Evolutionary conservation across 2,888 invertebrate genomes (phyloP), one percentile per base, ranked within the genome.

Genomic region (Megalurothrips usitatus): DNA sequence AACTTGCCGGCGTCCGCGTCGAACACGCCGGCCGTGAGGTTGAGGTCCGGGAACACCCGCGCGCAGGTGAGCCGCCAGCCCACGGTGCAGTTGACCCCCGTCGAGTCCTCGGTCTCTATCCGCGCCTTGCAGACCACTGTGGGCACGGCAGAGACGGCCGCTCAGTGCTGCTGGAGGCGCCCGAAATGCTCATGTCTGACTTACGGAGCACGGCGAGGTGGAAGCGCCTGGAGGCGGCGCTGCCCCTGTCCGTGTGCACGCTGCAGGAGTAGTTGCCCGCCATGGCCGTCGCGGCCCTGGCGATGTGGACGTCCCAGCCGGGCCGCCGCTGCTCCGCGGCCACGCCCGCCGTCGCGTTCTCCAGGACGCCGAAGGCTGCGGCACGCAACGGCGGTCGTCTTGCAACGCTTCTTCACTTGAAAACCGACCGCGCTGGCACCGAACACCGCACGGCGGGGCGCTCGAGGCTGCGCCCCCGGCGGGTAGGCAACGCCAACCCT

Each of bases 221-320:
- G 68, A 75, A 75, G 26, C 68, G 68, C 10, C 68, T n/a, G 23
- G 68, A 75, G 26, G 68, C 26, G 11, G 68, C 68, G 68, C 68
- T 75, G 68, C 68, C 68, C 23, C 68, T n/a, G 68, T 75, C 68
- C 68, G 68, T 75, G 68, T 75, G 68, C 26, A 75, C 68, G 68
- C 68, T 75, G 68, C 68, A 75, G 3, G 68, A 75, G 68, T 75
- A 75, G 68, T 75, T 75, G 26, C 68, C 68, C 68, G 68, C 68
- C 68, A 75, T 75, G 68, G 68, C 68, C 68, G 68, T 75, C 23
- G 68, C 26, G 26, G 68, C 9, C 23, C 68, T n/a, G 11, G 23
- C 0, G 23, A 75, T 11, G 68, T 12, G 68, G 23, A 75, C 68
- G 26, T 26, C 23, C 68, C 68, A 26, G 68, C 23, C 68, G 23